Evolutionary conservation across 2,888 invertebrate genomes (phyloP).

Genomic region (Euplexia lucipara): DNA sequence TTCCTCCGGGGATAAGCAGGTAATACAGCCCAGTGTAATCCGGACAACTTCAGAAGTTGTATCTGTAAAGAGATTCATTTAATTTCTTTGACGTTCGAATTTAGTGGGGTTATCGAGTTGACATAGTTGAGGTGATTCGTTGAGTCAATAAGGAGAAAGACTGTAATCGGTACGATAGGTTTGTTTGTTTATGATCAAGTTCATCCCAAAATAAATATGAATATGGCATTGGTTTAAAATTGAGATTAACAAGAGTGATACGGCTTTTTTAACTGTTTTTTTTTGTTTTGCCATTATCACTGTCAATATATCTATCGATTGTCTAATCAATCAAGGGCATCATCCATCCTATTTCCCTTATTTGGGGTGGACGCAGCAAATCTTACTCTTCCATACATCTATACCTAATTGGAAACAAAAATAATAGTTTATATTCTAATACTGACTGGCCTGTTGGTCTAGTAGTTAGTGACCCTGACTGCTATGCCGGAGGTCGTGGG

Average conservation of each 20-base stretch:
- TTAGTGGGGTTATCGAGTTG: slow-evolving; percentile 30
- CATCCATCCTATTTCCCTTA: no score
- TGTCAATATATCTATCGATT: no score
- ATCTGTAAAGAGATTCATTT: slow-evolving; percentile 57
- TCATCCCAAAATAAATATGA: slow-evolving; percentile 34
- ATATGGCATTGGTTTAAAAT: not conserved
- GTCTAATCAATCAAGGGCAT: no score
- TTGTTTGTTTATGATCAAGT: slow-evolving; percentile 22
- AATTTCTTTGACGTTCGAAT: slow-evolving; percentile 48
- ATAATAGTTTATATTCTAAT: no score
- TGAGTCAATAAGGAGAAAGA: slow-evolving; percentile 41
- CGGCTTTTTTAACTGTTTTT: no score
- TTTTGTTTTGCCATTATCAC: no score
- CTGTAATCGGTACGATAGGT: slow-evolving; percentile 27
- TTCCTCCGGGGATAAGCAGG: slow-evolving; percentile 80
- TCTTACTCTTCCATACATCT: no score
- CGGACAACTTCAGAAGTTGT: slow-evolving; percentile 65
- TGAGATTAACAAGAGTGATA: not conserved
- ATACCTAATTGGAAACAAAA: no score
- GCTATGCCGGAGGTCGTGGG: no score
- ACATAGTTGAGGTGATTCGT: slow-evolving; percentile 38
- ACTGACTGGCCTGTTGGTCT: no score
- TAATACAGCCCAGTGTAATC: slow-evolving; percentile 70
- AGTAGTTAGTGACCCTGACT: no score
- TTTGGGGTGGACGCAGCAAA: no score